Evolutionary conservation across 64 coral and sea anemone species (phyloP).

Genomic region (Stichodactyla helianthus): DNA sequence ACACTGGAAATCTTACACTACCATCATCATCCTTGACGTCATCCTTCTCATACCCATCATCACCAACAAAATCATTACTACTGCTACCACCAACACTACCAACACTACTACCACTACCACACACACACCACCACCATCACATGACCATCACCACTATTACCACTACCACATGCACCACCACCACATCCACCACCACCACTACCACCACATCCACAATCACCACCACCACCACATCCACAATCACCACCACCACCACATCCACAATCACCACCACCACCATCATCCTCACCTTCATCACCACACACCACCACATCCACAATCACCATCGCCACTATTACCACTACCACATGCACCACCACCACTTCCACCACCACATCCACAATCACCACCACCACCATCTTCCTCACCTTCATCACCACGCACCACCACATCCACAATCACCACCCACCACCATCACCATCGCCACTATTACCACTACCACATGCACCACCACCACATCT

Average conservation of each 20-base stretch:
- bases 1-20: not conserved
- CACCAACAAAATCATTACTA: not conserved
- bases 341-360: not conserved
- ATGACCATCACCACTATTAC: not conserved
- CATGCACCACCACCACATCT: not conserved
- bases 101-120: too few species aligned
- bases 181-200: not conserved
- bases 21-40: not conserved
- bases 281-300: not conserved
- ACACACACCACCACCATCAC: not conserved
- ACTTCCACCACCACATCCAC: not conserved
- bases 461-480: not conserved
- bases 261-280: not conserved
- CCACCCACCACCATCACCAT: not conserved
- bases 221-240: not conserved
- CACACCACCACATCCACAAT: not conserved
- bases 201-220: not conserved
- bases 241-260: not conserved
- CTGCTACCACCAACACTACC: too few species aligned
- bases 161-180: not conserved
- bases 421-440: not conserved
- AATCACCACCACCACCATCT: not conserved
- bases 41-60: not conserved
- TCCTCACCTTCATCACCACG: not conserved
- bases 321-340: not conserved